Conservation (phyloP, 2,113 vertebrate genomes). For the Vireo altiloquus region DNA sequence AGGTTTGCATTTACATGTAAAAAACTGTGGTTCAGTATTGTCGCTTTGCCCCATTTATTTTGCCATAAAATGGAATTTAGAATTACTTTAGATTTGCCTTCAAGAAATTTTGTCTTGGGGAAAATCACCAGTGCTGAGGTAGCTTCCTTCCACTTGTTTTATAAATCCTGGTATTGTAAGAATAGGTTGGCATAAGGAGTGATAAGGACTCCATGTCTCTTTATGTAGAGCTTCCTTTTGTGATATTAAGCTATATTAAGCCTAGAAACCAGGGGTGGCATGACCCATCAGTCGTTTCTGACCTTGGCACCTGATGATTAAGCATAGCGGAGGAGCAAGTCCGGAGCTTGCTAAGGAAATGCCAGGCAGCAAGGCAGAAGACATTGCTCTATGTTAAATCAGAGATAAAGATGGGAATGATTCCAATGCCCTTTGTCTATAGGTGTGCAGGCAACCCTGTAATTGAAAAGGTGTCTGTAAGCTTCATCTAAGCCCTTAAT, state of each 20-base stretch:
- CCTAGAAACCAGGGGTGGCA: background rate
- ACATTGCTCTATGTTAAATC: background rate
- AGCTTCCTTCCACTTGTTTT: background rate
- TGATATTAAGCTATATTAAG: background rate
- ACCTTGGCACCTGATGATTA: background rate
- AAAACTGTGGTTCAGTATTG: background rate
- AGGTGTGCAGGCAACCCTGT: background rate
- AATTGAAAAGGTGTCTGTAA: background rate
- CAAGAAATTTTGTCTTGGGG: background rate
- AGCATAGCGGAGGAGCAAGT: background rate
- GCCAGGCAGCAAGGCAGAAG: background rate
- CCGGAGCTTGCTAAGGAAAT: background rate
- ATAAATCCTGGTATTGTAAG: background rate
- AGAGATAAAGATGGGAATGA: background rate
- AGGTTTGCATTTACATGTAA: background rate
- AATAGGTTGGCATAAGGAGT: background rate
- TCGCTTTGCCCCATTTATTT: background rate
- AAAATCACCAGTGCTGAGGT: background rate
- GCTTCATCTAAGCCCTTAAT: background rate
- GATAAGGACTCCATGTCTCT: background rate
- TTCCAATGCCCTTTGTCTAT: background rate
- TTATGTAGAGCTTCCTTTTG: background rate
- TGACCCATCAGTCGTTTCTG: background rate
- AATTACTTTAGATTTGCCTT: background rate
- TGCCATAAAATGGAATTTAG: background rate